Evolutionary conservation across 1,140 invertebrate species (phyloP), one percentile per base, ranked within the genome.

Genomic region (Ips typographus): DNA sequence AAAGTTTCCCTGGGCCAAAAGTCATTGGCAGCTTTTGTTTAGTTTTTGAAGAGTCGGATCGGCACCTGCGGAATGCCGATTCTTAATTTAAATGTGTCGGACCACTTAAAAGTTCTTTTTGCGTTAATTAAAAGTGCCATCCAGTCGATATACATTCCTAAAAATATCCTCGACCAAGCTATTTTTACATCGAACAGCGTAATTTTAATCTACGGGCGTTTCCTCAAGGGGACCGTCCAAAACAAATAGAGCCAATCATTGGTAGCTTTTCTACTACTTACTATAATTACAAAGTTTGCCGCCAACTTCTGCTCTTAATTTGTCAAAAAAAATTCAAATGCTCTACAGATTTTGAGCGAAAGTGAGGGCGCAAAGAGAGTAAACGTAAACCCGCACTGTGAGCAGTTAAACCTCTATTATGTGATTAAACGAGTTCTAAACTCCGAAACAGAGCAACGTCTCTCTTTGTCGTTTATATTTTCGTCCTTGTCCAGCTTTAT

Each of bases 371-470:
- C 64, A 66, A 57, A 52, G 61, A 64, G 61, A 64, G 61, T 64
- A 64, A 64, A 66, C 55, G 58, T 44, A 57, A 66, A 49, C 41
- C 64, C 64, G 64, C 44, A 49, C 61, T 63, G 36, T 8, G 61
- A 52, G 44, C 53, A 66, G 64, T 66, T 66, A 66, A 66, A 66
- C 42, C 64, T 66, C 64, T 58, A 66, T 66, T 66, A 66, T 66
- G 64, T 47, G 64, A 66, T 66, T 66, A 66, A 66, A 66, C 55
- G 64, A 66, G 64, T 49, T 66, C 55, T 58, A 58, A 66, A 66
- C 53, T 47, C 43, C 41, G 55, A 58, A 55, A 58, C 55, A 44
- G 53, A n/a, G 4, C 40, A 4, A 3, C n/a, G 51, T 43, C 38
- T 42, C 40, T 65, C 64, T 47, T 47, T 49, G 53, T 66, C 44